These are phyloP conservation scores for Aldrovandia affinis DNA, from an alignment of 2,797 vertebrate species.

Conservation along the genomic window DNA sequence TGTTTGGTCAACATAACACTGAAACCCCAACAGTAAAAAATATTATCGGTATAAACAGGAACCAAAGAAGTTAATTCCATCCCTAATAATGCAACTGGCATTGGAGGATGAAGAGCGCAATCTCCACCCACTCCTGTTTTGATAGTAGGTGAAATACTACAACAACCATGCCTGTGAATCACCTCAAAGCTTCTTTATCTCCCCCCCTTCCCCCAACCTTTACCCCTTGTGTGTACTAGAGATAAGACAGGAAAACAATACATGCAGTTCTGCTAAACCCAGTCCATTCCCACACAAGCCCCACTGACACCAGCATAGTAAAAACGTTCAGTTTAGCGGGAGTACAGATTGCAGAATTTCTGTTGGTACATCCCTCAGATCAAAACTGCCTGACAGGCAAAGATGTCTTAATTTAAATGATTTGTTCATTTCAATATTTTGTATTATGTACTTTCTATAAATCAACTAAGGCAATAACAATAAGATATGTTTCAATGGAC, in stretches of 20 bases:
- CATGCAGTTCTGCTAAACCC: conserved; percentile 11
- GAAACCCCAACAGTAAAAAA: no score
- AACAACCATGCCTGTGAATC: conserved; percentile 9
- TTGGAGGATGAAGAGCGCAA: conserved; percentile 4
- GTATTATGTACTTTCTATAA: background rate
- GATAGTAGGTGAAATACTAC: background rate
- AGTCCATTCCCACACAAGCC: background rate
- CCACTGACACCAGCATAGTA: background rate
- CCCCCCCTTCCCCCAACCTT: background rate
- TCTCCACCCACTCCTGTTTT: background rate
- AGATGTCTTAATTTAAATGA: no score
- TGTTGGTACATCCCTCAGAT: background rate
- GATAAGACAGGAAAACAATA: conserved; percentile 33
- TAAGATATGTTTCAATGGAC: background rate
- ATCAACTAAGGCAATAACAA: conserved; percentile 17
- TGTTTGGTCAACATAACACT: no score
- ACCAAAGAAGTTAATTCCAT: no score
- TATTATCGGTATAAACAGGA: no score
- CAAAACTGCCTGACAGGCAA: background rate
- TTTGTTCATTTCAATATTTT: no score
- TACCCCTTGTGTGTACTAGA: conserved; percentile 31
- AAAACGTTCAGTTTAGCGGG: background rate
- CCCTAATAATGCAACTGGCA: background rate
- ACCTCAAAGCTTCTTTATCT: conserved; percentile 22
- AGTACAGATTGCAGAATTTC: background rate